A percentile compares a stretch with the other conserved stretches of the same genome.
These are phyloP conservation scores for Scaeva pyrastri DNA, from an alignment of 2,888 invertebrate species.

Conservation along the genomic window DNA sequence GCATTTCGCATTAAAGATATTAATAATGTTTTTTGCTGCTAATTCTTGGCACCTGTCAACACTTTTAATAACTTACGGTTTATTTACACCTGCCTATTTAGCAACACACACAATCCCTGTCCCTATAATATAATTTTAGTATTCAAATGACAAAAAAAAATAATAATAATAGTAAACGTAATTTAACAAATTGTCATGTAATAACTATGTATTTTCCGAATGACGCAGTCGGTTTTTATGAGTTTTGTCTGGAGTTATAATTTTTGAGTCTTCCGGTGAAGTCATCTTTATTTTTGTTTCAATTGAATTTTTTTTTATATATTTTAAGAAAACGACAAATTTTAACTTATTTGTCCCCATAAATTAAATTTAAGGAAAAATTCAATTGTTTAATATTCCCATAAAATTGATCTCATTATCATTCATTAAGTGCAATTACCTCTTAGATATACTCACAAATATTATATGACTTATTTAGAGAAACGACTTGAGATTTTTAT, in stretches of 20 bases:
- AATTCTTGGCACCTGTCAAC: constrained; percentile 9
- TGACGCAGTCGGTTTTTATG: background rate
- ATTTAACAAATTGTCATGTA: constrained; percentile 11
- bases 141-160: too few relatives aligned
- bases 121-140: background rate
- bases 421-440: constrained; percentile 55
- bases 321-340: too few relatives aligned
- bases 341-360: too few relatives aligned
- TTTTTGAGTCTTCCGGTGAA: background rate
- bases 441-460: constrained; percentile 9
- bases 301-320: background rate
- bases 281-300: background rate
- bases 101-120: background rate
- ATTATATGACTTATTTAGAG: background rate
- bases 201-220: background rate
- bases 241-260: background rate
- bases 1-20: background rate
- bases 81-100: background rate
- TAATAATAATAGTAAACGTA: background rate
- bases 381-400: constrained; percentile 39
- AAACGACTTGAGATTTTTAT: background rate
- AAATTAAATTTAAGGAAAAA: too few relatives aligned
- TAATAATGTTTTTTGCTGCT: background rate
- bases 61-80: background rate
- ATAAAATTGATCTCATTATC: constrained; percentile 40